These are phyloP conservation scores for Rambutsinella grinnellia DNA, from an alignment of 2,888 invertebrate genomes.

Conservation along the genomic window DNA sequence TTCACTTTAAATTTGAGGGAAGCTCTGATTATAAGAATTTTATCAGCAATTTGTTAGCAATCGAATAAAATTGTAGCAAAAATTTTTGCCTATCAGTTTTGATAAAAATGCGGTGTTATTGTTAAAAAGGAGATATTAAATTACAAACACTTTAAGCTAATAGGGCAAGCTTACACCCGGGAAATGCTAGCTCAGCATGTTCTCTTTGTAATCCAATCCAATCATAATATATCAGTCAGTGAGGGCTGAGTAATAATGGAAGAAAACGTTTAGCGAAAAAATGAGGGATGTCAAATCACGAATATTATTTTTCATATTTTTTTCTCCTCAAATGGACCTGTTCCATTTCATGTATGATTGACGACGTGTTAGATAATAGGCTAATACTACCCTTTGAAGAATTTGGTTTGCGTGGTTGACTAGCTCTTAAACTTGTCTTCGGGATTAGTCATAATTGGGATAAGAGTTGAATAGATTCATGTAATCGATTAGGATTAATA, in stretches of 20 bases:
- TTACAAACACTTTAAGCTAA: background rate
- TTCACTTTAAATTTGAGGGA: too few relatives aligned
- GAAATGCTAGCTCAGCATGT: background rate
- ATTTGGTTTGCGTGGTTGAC: too few relatives aligned
- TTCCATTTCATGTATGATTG: background rate
- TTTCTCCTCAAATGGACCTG: background rate
- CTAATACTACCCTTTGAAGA: too few relatives aligned
- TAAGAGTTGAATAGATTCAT: background rate
- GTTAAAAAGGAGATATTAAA: conserved; percentile 4
- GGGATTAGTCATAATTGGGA: too few relatives aligned
- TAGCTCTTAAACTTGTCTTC: too few relatives aligned
- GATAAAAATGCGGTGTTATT: background rate
- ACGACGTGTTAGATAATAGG: background rate
- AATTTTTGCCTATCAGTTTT: background rate
- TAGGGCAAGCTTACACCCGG: background rate
- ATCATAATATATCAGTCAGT: conserved; percentile 54
- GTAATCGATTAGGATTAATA: background rate
- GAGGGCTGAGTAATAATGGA: background rate
- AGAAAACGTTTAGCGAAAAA: background rate
- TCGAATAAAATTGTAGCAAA: too few relatives aligned
- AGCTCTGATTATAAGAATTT: too few relatives aligned
- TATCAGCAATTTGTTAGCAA: too few relatives aligned
- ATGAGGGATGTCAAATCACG: background rate
- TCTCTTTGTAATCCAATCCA: conserved; percentile 42
- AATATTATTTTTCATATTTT: background rate